These are phyloP conservation scores for Hydroisotoma schaefferi DNA, from an alignment of 2,888 invertebrate genomes.

Conservation along the genomic window DNA sequence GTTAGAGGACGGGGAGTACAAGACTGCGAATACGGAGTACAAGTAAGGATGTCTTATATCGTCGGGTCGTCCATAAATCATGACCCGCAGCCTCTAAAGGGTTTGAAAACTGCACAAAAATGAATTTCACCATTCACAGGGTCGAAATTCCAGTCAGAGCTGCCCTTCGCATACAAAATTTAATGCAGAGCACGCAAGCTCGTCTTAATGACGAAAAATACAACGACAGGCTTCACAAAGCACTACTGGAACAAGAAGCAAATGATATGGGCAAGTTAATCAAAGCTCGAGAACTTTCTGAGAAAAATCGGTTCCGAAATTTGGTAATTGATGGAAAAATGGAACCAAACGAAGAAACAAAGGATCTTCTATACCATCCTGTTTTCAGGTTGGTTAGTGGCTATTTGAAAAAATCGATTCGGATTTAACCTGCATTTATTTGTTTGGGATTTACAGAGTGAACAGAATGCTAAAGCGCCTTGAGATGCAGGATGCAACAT, in stretches of 20 bases:
- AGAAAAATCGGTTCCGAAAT: conserved; percentile 29
- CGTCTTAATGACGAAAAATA: conserved; percentile 30
- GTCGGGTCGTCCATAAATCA: not conserved
- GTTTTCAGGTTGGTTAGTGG: conserved; percentile 19
- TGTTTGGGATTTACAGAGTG: no score
- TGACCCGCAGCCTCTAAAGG: not conserved
- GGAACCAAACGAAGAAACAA: conserved; percentile 25
- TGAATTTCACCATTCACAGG: conserved; percentile 2
- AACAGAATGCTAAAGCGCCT: conserved; percentile 28
- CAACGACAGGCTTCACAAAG: conserved; percentile 25
- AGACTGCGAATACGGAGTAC: not conserved
- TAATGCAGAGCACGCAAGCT: conserved; percentile 33
- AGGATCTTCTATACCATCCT: conserved; percentile 22
- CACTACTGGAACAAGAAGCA: conserved; percentile 28
- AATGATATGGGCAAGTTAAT: conserved; percentile 1
- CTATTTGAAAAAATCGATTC: no score
- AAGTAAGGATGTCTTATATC: not conserved
- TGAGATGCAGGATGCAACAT: conserved; percentile 7
- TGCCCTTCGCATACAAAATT: conserved; percentile 28
- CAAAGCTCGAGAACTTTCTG: conserved; percentile 17
- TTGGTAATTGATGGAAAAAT: conserved; percentile 32
- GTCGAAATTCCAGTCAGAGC: conserved; percentile 30
- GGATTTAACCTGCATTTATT: no score
- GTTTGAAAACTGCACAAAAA: not conserved
- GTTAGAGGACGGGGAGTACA: not conserved